Conservation (phyloP, 2,888 invertebrate genomes). For the Rosalia funebris region DNA sequence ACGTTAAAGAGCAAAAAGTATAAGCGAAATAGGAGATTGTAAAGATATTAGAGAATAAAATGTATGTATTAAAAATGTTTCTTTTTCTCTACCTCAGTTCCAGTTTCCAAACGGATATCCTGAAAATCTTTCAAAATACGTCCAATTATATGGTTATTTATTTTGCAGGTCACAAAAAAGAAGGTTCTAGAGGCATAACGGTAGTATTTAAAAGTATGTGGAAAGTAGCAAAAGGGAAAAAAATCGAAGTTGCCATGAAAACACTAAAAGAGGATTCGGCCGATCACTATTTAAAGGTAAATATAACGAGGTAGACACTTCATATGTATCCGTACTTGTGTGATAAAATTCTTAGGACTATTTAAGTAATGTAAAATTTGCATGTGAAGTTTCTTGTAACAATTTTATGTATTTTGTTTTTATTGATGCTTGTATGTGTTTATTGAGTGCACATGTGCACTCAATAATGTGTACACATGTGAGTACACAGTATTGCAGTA, state of each 20-base stretch:
- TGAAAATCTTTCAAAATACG: background rate
- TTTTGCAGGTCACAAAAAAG: constrained; percentile 69
- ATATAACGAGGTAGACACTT: too few species aligned
- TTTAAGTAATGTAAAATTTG: too few species aligned
- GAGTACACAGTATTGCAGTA: too few species aligned
- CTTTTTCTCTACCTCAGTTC: too few species aligned
- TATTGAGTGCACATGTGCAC: too few species aligned
- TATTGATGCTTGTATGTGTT: too few species aligned
- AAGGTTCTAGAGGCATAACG: constrained; percentile 72
- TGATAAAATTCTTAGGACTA: too few species aligned
- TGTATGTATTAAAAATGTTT: background rate
- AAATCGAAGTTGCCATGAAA: constrained; percentile 83
- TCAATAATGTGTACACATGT: too few species aligned
- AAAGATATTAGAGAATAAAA: background rate
- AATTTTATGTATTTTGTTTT: too few species aligned
- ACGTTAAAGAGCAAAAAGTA: constrained; percentile 47
- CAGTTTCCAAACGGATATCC: too few species aligned
- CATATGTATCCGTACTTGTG: too few species aligned
- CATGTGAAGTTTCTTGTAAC: too few species aligned
- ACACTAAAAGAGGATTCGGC: constrained; percentile 74
- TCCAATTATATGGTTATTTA: background rate
- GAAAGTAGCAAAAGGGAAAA: constrained; percentile 79
- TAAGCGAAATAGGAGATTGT: constrained; percentile 43
- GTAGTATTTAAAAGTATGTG: constrained; percentile 80
- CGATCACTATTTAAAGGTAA: constrained; percentile 72